These are phyloP conservation scores for Calyptommatus sinebrachiatus DNA, from an alignment of 2,113 vertebrate genomes.

Conservation along the genomic window DNA sequence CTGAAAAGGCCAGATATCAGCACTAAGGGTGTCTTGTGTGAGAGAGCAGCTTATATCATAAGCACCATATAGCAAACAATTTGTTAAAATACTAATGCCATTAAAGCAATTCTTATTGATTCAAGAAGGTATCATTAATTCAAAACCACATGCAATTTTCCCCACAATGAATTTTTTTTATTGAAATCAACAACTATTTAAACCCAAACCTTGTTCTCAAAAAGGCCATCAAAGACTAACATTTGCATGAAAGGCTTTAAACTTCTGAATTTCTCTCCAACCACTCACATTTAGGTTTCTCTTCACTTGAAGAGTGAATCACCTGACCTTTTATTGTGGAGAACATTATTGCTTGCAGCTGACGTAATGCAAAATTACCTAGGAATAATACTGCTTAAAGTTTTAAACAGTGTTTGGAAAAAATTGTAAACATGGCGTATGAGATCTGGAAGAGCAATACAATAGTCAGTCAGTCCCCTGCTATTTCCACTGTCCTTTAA, in stretches of 20 bases:
- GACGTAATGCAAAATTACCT: conserved; percentile 23
- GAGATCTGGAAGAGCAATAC: conserved; percentile 25
- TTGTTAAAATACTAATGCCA: conserved; percentile 4
- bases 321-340: conserved; percentile 41
- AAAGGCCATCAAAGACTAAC: conserved; percentile 35
- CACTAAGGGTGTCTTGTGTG: neutral
- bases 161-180: neutral
- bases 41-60: neutral
- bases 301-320: conserved; percentile 35
- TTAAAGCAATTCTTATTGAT: conserved; percentile 45
- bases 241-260: conserved; percentile 34
- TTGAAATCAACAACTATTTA: neutral
- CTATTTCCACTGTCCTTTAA: conserved; percentile 5
- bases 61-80: neutral
- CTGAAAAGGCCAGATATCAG: neutral
- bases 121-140: conserved; percentile 49
- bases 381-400: conserved; percentile 32
- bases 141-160: conserved; percentile 48
- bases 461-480: conserved; percentile 6
- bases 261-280: conserved; percentile 27
- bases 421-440: conserved; percentile 32
- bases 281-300: conserved; percentile 28
- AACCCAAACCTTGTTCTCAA: neutral
- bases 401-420: conserved; percentile 30
- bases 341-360: neutral